These are phyloP conservation scores for Notiomystis cincta DNA, from an alignment of 2,113 vertebrate species.

Conservation along the genomic window DNA sequence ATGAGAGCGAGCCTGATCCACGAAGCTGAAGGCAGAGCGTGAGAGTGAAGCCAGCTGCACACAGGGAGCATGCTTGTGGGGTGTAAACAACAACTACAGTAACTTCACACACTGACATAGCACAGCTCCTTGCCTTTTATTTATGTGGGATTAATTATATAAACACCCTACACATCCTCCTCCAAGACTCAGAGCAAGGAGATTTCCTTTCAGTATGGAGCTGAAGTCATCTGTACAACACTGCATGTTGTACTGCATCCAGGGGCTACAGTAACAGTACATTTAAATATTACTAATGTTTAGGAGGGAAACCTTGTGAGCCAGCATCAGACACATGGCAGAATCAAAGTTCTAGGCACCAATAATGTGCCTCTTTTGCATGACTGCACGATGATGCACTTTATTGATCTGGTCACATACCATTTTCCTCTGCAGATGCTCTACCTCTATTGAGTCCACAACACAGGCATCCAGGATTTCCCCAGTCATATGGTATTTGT, in stretches of 20 bases:
- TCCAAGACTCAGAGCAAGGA: background rate
- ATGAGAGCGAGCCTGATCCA: background rate
- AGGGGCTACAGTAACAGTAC: background rate
- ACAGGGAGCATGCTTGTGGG: rapidly evolving
- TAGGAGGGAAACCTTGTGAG: background rate
- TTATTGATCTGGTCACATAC: background rate
- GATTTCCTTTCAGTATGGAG: background rate
- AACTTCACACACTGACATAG: background rate
- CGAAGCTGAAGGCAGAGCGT: background rate
- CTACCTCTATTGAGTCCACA: background rate
- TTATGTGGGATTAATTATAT: background rate
- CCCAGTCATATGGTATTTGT: background rate
- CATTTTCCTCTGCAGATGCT: background rate
- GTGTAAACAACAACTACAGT: background rate
- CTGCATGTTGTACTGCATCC: no score
- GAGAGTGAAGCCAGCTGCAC: background rate
- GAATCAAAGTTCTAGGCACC: background rate
- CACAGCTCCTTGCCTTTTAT: background rate
- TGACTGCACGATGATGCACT: background rate
- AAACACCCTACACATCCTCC: background rate
- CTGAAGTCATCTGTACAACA: background rate
- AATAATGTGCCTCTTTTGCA: background rate
- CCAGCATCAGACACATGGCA: background rate
- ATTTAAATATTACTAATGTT: background rate
- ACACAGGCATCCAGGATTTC: background rate